Evolutionary conservation across 2,113 vertebrate species (phyloP).

Genomic region (Cyprinus carpio): DNA sequence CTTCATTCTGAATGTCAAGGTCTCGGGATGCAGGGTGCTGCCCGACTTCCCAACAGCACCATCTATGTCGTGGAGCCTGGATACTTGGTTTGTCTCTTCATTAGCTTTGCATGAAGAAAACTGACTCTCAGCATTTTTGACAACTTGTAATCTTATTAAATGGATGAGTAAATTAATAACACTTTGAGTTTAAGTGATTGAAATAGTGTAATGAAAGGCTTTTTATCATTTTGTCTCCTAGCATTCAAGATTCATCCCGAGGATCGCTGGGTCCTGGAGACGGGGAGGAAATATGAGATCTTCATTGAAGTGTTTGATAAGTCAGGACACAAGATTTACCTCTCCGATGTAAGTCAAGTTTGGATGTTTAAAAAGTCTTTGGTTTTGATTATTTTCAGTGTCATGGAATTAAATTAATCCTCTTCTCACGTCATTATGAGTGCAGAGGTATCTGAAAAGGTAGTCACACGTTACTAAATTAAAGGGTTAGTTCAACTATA

Average conservation of each 20-base stretch:
- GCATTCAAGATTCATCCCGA: constrained; percentile 89
- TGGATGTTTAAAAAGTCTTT: not conserved
- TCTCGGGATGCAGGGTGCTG: constrained; percentile 89
- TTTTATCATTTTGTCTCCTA: constrained; percentile 58
- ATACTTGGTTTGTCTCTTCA: constrained; percentile 80
- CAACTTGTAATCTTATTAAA: not conserved
- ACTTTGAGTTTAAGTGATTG: not conserved
- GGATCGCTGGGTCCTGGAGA: constrained; percentile 93
- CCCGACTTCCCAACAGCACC: constrained; percentile 92
- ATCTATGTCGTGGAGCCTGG: constrained; percentile 89
- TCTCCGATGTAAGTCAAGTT: constrained; percentile 87
- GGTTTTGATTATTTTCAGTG: not conserved
- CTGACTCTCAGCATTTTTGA: not conserved
- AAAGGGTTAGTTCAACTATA: not conserved
- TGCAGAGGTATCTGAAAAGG: not conserved
- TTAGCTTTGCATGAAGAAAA: not conserved
- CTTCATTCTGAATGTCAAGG: constrained; percentile 76
- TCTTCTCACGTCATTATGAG: not conserved
- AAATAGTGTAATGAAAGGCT: not conserved
- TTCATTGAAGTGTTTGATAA: constrained; percentile 90
- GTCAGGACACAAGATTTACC: constrained; percentile 86
- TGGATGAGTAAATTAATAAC: not conserved
- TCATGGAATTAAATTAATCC: not conserved
- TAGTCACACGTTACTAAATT: not conserved
- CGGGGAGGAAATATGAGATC: constrained; percentile 82